Evolutionary conservation across 2,797 vertebrate species (phyloP), one percentile per base, ranked within the genome.

Genomic region (Apogon hyalosoma): DNA sequence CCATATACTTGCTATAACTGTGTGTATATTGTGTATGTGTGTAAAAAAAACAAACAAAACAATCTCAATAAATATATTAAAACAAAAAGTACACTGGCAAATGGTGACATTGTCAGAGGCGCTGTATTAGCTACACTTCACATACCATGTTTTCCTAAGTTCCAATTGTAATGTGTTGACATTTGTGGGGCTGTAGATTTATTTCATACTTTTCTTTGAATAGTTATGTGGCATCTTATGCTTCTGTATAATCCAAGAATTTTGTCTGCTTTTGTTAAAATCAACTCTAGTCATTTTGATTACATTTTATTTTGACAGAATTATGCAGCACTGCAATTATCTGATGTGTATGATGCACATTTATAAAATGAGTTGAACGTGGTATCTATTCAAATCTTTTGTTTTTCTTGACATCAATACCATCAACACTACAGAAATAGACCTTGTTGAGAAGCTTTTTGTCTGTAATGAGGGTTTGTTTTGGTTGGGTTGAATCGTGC

Each of bases 401-500:
- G 36, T 38, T 62, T 70, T 73, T 60, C 45, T 61, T 59, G 45
- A 58, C 38, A 74, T 51, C 18, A 41, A 62, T 43, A 28, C 33
- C 12, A 52, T 53, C 58, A 24, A 68, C 19, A 31, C 43, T 14
- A 33, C 15, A 33, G 9, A 66, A 72, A 67, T 42, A 52, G 69
- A 64, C 45, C 49, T 58, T 24, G 56, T 39, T 80, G 76, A 55
- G 77, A 70, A 73, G 58, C 69, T 70, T 58, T 75, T 78, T 60
- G 66, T 70, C 71, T 69, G 11, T 77, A 73, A 72, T 74, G 53
- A 73, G 53, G 70, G 48, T 73, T 82, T 87, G 81, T 82, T 88
- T 83, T 80, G 74, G 63, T 80, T 36, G 46, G 48, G 48, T 28
- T 61, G 79, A 86, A 75, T 88, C 73, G 67, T 88, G 84, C 42